Percentiles rank a stretch among this genome's conserved stretches.
Conservation (phyloP, 1,140 invertebrate species). For the Hylaeus volcanicus region DNA sequence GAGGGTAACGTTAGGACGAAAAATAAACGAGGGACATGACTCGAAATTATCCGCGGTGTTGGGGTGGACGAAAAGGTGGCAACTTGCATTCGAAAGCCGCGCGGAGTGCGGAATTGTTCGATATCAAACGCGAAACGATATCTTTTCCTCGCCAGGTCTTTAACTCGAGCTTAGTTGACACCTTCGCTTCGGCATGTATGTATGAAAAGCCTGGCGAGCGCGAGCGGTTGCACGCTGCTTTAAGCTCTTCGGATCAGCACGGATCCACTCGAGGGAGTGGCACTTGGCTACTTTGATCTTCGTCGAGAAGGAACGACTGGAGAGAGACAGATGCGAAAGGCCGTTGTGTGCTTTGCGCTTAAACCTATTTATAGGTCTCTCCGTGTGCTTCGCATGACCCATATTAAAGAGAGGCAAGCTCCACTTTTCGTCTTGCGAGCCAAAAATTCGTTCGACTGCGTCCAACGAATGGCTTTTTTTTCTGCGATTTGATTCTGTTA, state of each 20-base stretch:
- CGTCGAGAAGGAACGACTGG: constrained; percentile 19
- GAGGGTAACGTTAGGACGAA: no score
- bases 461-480: no score
- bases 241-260: constrained; percentile 43
- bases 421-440: background rate
- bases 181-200: constrained; percentile 14
- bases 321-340: background rate
- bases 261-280: constrained; percentile 36
- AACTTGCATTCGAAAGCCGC: no score
- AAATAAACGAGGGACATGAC: background rate
- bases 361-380: constrained; percentile 47
- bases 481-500: no score
- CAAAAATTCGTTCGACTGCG: constrained; percentile 15
- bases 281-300: constrained; percentile 56
- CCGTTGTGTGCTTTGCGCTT: constrained; percentile 33
- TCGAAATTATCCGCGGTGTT: no score
- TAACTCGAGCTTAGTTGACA: constrained; percentile 26
- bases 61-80: no score
- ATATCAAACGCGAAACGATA: background rate
- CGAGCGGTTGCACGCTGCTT: constrained; percentile 5
- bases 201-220: constrained; percentile 7
- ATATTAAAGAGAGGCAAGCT: background rate
- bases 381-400: constrained; percentile 3
- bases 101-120: background rate
- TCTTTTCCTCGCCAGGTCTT: background rate